Evolutionary conservation across 2,888 invertebrate species (phyloP).

Genomic region (Podabrus alpinus): DNA sequence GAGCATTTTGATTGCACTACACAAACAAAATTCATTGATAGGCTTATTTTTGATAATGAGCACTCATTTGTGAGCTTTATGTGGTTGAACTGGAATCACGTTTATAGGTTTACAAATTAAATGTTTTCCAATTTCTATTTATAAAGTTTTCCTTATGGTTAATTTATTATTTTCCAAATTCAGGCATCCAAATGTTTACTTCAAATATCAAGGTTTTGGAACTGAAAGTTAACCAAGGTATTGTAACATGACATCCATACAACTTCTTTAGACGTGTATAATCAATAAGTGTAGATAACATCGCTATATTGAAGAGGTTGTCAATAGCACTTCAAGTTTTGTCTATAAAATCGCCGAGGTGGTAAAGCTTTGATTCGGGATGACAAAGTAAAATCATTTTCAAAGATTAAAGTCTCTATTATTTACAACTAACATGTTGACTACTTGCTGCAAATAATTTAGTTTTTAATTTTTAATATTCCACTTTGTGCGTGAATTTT

Average conservation of each 20-base stretch:
- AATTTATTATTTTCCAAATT: too few relatives aligned
- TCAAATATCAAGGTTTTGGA: neutral
- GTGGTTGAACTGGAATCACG: neutral
- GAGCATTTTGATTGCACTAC: too few relatives aligned
- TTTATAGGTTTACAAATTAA: too few relatives aligned
- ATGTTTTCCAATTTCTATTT: too few relatives aligned
- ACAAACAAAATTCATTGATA: neutral
- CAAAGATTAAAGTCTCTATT: neutral
- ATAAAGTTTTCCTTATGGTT: too few relatives aligned
- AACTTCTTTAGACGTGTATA: neutral
- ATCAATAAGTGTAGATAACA: neutral
- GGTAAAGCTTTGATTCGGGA: neutral
- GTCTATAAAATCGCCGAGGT: neutral
- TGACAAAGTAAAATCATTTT: neutral
- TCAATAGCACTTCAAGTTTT: neutral
- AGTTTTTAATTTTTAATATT: neutral
- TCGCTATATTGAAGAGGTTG: neutral
- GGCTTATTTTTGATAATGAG: neutral
- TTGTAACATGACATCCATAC: neutral
- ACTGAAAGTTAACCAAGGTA: neutral
- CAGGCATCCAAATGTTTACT: neutral
- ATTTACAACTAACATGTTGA: neutral
- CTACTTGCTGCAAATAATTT: neutral
- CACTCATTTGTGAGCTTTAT: neutral
- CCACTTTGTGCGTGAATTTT: neutral